Evolutionary conservation across 2,797 vertebrate genomes (phyloP).

Genomic region (Gymnoscopelus microlampas): DNA sequence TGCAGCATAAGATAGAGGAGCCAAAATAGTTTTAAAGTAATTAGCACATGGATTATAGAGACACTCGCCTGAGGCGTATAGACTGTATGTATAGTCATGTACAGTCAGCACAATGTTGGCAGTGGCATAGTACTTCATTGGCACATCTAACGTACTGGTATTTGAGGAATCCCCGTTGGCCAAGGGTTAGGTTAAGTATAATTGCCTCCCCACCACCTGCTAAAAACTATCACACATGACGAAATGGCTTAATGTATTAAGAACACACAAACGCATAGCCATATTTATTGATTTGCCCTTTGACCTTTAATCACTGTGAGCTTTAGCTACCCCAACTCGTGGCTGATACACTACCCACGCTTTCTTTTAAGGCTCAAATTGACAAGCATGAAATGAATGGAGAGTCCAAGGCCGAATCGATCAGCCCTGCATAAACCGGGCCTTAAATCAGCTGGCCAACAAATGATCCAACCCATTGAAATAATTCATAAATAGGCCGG

Average conservation of each 20-base stretch:
- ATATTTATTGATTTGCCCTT: conserved; percentile 53
- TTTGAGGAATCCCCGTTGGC: too few species aligned
- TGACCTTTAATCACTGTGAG: conserved; percentile 54
- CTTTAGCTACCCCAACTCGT: conserved; percentile 36
- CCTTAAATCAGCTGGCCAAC: conserved; percentile 49
- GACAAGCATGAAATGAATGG: conserved; percentile 57
- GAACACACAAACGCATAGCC: conserved; percentile 20
- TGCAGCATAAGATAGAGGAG: conserved; percentile 43
- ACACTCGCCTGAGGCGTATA: conserved; percentile 38
- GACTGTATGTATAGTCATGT: conserved; percentile 12
- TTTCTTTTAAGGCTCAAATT: conserved; percentile 46
- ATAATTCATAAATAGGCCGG: conserved; percentile 40
- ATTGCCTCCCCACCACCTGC: conserved; percentile 16
- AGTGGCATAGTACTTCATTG: too few species aligned
- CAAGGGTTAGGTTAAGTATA: not conserved
- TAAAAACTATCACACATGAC: conserved; percentile 10
- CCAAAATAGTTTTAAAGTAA: conserved; percentile 56
- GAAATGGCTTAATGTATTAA: conserved; percentile 18
- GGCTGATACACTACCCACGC: conserved; percentile 48
- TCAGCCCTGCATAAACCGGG: conserved; percentile 51
- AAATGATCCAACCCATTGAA: conserved; percentile 53
- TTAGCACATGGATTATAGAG: conserved; percentile 57
- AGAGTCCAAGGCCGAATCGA: conserved; percentile 50
- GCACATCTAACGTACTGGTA: conserved; percentile 20
- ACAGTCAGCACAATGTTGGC: conserved; percentile 33